Base-by-base conservation (phyloP, 2,113 vertebrate species). In the Chitala chitala region DNA sequence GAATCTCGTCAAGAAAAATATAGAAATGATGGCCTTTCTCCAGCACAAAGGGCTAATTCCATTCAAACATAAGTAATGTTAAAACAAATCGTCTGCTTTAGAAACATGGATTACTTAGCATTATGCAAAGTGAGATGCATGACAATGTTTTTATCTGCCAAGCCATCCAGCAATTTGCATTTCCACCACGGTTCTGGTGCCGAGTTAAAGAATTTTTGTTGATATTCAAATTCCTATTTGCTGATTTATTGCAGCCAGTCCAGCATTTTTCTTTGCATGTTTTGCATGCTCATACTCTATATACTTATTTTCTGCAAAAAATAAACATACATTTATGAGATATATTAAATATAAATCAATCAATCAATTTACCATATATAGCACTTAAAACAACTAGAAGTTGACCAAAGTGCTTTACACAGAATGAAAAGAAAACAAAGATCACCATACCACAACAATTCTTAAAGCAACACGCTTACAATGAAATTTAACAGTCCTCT, bases 141-240 rank as follows among this genome's bases (percentile, higher is more conserved):
- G 54, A 80, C 77, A 61, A 65, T 31, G 38, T 46, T 46, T 66
- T 82, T 81, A 84, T 81, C 73, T 76, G 12, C n/a, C 79, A 48
- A 66, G 76, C 68, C 73, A 71, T 61, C 53, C 51, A 78, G 83
- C 84, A 84, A 89, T 89, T 88, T 86, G 81, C 77, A 90, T 89
- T 89, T 85, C 76, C 77, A 79, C 74, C 85, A 83, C 86, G 86
- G 82, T 86, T 83, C 75, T 79, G 82, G 83, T 81, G 84, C 86
- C 82, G 81, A 84, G 71, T 75, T 78, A 20, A 50, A 59, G 53
- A 71, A 63, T 61, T 55, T 31, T 80, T 82, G 82, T 81, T 84
- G 85, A 88, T 89, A 90, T 89, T 86, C 87, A 86, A 91, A 90
- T 89, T 80, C 71, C 78, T 76, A 31, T 86, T 83, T 85, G 84